Evolutionary conservation across 1,140 invertebrate species (phyloP).

Genomic region (Drosophila murphyi): DNA sequence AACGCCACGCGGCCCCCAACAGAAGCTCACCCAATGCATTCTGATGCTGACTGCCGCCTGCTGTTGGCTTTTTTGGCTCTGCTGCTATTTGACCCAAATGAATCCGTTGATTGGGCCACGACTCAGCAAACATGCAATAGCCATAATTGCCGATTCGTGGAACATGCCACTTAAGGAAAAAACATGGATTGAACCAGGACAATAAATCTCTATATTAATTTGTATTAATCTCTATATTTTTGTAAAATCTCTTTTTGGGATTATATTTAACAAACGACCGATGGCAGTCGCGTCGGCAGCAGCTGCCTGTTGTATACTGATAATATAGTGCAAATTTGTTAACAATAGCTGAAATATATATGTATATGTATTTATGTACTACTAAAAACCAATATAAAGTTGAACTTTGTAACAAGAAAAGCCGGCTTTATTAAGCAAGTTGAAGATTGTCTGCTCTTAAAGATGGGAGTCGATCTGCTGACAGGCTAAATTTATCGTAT

Average conservation of each 20-base stretch:
- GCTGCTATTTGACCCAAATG: conserved; percentile 97
- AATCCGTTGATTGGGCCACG: conserved; percentile 96
- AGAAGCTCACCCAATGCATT: conserved; percentile 92
- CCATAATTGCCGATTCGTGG: conserved; percentile 92
- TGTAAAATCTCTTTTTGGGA: conserved; percentile 17
- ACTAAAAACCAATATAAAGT: not conserved
- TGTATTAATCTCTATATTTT: conserved; percentile 26
- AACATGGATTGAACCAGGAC: conserved; percentile 37
- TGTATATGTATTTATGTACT: conserved; percentile 7
- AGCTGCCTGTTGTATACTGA: not conserved
- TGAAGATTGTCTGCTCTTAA: no score
- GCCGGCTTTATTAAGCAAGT: no score
- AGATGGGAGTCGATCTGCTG: no score
- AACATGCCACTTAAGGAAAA: conserved; percentile 85
- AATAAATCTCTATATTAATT: conserved; percentile 17
- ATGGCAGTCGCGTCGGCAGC: not conserved
- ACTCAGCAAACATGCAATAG: conserved; percentile 88
- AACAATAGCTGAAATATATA: conserved; percentile 25
- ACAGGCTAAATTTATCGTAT: no score
- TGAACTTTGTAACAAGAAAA: no score
- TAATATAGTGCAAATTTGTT: conserved; percentile 34
- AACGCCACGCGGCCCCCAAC: conserved; percentile 94
- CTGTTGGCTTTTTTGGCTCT: conserved; percentile 97
- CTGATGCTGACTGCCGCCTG: conserved; percentile 94
- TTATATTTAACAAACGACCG: not conserved